These are phyloP conservation scores for Lepidocyrtoides sp. DNA, from an alignment of 2,888 invertebrate genomes.

Conservation along the genomic window DNA sequence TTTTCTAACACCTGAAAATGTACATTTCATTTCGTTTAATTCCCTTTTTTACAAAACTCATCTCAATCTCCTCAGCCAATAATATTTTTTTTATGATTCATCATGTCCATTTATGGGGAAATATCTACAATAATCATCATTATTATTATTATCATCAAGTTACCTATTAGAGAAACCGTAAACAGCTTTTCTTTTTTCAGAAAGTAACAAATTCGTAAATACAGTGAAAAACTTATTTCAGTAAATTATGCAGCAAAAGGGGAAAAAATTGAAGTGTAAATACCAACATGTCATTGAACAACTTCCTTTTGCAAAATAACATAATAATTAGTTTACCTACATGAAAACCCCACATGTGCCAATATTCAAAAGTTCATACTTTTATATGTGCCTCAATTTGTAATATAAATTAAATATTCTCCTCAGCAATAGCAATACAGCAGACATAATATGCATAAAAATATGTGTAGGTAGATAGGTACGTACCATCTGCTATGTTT, in stretches of 20 bases:
- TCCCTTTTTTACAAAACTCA: not conserved
- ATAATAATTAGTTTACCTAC: too few species aligned
- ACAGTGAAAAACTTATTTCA: constrained; percentile 3
- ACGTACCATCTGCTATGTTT: constrained; percentile 13
- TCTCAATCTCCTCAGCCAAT: not conserved
- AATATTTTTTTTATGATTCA: not conserved
- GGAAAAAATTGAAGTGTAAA: not conserved
- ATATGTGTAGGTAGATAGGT: too few species aligned
- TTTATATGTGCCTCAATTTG: too few species aligned
- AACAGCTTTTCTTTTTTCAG: constrained; percentile 1
- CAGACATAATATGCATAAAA: too few species aligned
- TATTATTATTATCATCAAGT: too few species aligned
- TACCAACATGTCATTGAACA: too few species aligned
- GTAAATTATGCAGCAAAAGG: not conserved
- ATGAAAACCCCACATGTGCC: too few species aligned
- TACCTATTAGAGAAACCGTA: not conserved
- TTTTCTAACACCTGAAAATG: not conserved
- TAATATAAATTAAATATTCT: not conserved
- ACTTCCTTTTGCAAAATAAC: too few species aligned
- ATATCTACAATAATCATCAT: not conserved
- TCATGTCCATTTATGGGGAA: not conserved
- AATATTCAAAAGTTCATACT: too few species aligned
- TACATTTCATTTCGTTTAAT: constrained; percentile 6
- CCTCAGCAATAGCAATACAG: not conserved
- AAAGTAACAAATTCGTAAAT: not conserved